Conservation (phyloP, 1,140 invertebrate species). For the Ctenoplectra terminalis region DNA sequence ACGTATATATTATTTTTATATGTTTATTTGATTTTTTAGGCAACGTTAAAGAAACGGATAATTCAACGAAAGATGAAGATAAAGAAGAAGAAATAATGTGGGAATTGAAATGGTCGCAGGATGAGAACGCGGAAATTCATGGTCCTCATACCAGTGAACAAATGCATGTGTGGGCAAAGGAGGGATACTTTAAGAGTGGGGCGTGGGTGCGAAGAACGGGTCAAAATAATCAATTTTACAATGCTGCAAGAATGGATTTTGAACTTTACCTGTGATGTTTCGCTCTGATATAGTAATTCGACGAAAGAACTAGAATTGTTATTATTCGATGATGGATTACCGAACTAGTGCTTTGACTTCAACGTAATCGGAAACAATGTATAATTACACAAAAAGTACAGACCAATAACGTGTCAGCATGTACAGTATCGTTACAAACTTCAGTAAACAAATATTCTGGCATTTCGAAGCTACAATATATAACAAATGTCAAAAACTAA, state of each 20-base stretch:
- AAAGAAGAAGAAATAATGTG: slow-evolving; percentile 86
- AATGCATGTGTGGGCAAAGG: slow-evolving; percentile 94
- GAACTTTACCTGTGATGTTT: slow-evolving; percentile 89
- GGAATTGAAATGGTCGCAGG: slow-evolving; percentile 96
- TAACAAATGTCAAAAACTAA: slow-evolving; percentile 13
- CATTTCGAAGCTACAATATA: background rate
- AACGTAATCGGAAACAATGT: background rate
- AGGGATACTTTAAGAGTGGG: slow-evolving; percentile 93
- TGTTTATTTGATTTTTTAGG: slow-evolving; percentile 38
- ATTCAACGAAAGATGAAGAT: slow-evolving; percentile 23
- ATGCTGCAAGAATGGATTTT: slow-evolving; percentile 95
- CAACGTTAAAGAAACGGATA: slow-evolving; percentile 3
- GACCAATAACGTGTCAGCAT: slow-evolving; percentile 12
- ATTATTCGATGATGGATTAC: slow-evolving; percentile 13
- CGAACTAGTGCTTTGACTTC: background rate
- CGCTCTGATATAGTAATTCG: background rate
- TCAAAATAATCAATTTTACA: slow-evolving; percentile 91
- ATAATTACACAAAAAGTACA: background rate
- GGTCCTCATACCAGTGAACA: slow-evolving; percentile 93
- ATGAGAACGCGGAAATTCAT: slow-evolving; percentile 89
- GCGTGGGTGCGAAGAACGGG: slow-evolving; percentile 93
- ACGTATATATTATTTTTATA: background rate
- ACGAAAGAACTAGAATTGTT: slow-evolving; percentile 5
- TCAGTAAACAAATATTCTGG: background rate
- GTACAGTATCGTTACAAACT: slow-evolving; percentile 29